Evolutionary conservation across 1,140 invertebrate species (phyloP).

Genomic region (Delia radicum): DNA sequence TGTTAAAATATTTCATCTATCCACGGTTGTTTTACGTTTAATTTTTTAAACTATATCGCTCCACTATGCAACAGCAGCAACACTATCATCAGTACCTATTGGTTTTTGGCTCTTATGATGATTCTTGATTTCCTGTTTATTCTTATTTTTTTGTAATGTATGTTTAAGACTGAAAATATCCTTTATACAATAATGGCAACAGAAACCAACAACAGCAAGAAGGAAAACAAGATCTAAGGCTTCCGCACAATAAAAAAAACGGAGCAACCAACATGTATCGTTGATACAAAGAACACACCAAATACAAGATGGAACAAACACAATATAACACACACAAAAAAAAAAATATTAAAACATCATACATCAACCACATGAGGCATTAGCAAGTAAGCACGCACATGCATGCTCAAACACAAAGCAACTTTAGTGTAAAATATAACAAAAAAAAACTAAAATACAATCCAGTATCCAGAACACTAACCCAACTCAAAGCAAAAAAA

Average conservation of each 20-base stretch:
- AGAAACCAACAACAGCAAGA: neutral
- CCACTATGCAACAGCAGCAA: no score
- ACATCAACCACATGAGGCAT: constrained; percentile 21
- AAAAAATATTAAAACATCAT: constrained; percentile 18
- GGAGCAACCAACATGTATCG: neutral
- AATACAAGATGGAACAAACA: neutral
- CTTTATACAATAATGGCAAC: neutral
- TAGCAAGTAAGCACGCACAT: constrained; percentile 11
- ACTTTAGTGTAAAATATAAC: neutral
- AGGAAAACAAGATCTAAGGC: neutral
- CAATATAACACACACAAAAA: neutral
- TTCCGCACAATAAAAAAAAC: neutral
- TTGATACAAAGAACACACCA: neutral
- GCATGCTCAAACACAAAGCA: constrained; percentile 8
- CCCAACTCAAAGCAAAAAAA: neutral
- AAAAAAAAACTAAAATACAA: neutral
- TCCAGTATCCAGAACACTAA: neutral
- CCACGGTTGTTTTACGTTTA: no score
- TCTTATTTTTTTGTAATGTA: neutral
- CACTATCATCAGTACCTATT: no score
- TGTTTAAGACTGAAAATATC: neutral
- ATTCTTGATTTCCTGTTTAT: neutral
- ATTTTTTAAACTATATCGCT: no score
- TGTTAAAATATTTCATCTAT: no score
- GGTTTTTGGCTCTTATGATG: neutral